Conservation (phyloP, 37 sponge, comb jelly and placozoan genomes). For the Diacarnus erythraeanus region DNA sequence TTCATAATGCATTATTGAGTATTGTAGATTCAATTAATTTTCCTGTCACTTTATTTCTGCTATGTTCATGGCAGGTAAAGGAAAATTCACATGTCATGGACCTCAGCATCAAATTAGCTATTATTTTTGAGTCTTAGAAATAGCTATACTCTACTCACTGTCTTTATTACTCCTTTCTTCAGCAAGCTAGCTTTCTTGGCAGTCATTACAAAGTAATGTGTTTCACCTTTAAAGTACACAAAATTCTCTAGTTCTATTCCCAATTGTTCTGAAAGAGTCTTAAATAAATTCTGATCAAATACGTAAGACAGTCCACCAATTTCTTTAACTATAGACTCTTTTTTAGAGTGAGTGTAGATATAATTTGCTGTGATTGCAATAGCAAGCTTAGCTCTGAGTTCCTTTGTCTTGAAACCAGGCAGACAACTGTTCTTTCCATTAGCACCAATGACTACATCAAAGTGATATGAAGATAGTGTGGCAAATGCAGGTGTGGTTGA, state of each 20-base stretch:
- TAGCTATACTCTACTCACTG: no score
- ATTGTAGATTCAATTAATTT: no score
- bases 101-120: no score
- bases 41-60: no score
- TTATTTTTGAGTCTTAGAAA: no score
- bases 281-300: constrained; percentile 87
- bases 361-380: constrained; percentile 95
- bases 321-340: constrained; percentile 78
- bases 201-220: constrained; percentile 99
- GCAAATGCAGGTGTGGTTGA: constrained; percentile 40
- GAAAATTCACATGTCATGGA: no score
- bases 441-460: constrained; percentile 82
- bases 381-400: constrained; percentile 89
- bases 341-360: constrained; percentile 71
- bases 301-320: constrained; percentile 89
- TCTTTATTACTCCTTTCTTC: constrained; percentile 78
- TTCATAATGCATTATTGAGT: no score
- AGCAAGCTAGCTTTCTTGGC: constrained; percentile 85
- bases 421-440: constrained; percentile 84
- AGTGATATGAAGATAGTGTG: constrained; percentile 23
- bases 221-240: constrained; percentile 96
- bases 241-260: constrained; percentile 94
- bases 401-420: constrained; percentile 75
- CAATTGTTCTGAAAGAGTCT: constrained; percentile 52
- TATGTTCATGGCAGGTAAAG: no score